A percentile compares a stretch with the other conserved stretches of the same genome.
phyloP scores from a whole-genome alignment of 2,888 invertebrate species.

The Eupithecia inturbata region DNA sequence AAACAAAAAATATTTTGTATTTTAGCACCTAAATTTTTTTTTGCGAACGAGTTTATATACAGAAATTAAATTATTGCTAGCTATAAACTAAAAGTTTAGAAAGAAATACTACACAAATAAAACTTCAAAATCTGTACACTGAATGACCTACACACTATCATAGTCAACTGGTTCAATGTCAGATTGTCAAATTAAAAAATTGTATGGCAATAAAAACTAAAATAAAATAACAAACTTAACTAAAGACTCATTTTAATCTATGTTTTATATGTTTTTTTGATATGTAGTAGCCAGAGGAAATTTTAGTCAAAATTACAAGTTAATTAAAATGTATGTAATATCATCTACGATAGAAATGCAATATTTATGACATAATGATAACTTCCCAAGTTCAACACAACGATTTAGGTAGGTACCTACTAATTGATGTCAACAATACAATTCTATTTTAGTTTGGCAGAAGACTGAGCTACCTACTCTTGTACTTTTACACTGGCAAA shows the following conservation, averaged over 20 bases:
- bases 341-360: constrained; percentile 40
- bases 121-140: constrained; percentile 82
- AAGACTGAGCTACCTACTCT: constrained; percentile 31
- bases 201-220: constrained; percentile 73
- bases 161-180: constrained; percentile 66
- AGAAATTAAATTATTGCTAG: constrained; percentile 73
- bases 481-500: constrained; percentile 25
- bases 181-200: constrained; percentile 49
- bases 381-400: constrained; percentile 22
- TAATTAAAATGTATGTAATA: neutral
- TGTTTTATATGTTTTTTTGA: constrained; percentile 34
- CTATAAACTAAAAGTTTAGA: constrained; percentile 72
- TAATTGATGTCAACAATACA: constrained; percentile 6
- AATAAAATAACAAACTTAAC: constrained; percentile 41
- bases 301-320: neutral
- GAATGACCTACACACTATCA: constrained; percentile 52
- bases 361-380: constrained; percentile 33
- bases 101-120: constrained; percentile 73
- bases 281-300: constrained; percentile 30
- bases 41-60: constrained; percentile 78
- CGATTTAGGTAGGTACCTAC: constrained; percentile 8
- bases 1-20: constrained; percentile 50
- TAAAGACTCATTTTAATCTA: constrained; percentile 37
- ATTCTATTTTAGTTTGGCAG: constrained; percentile 40
- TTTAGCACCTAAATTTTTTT: constrained; percentile 79